Evolutionary conservation across 2,888 invertebrate genomes (phyloP).

Genomic region (Noctua janthina): DNA sequence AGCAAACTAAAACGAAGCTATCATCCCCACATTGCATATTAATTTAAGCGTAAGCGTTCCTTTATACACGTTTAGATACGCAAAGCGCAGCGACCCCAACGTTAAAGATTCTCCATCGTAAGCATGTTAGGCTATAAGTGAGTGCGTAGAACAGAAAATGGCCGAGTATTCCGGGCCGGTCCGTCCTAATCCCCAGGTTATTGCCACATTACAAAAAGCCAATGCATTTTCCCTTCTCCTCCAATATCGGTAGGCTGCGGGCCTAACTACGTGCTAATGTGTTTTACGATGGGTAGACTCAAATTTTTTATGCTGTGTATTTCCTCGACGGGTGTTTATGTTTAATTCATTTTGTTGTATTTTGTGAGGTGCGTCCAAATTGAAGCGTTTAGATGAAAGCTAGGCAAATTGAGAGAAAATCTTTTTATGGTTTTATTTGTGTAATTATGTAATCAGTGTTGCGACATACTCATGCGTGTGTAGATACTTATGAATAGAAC

Average conservation of each 20-base stretch:
- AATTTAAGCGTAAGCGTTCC: conserved; percentile 63
- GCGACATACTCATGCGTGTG: conserved; percentile 24
- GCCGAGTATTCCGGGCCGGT: conserved; percentile 73
- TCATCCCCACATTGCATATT: conserved; percentile 57
- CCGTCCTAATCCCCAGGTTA: conserved; percentile 83
- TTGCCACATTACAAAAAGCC: conserved; percentile 88
- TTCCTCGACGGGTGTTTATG: conserved; percentile 70
- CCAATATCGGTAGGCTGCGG: conserved; percentile 77
- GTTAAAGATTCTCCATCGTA: conserved; percentile 74
- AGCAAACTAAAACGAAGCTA: conserved; percentile 46
- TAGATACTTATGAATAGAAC: conserved; percentile 27
- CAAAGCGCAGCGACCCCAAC: conserved; percentile 62
- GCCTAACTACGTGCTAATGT: conserved; percentile 87
- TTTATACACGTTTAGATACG: conserved; percentile 60
- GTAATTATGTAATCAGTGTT: conserved; percentile 34
- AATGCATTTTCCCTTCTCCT: conserved; percentile 85
- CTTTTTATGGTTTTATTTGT: conserved; percentile 40
- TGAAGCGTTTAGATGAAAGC: conserved; percentile 45
- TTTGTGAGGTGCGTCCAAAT: conserved; percentile 37
- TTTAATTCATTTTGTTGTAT: conserved; percentile 68
- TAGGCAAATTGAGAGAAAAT: conserved; percentile 38
- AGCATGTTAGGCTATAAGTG: conserved; percentile 76
- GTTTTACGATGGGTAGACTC: conserved; percentile 82
- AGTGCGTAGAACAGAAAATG: conserved; percentile 76
- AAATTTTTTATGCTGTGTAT: conserved; percentile 75